Evolutionary conservation across 2,113 vertebrate species (phyloP), one percentile per base, ranked within the genome.

Genomic region (Hippocampus barbouri): DNA sequence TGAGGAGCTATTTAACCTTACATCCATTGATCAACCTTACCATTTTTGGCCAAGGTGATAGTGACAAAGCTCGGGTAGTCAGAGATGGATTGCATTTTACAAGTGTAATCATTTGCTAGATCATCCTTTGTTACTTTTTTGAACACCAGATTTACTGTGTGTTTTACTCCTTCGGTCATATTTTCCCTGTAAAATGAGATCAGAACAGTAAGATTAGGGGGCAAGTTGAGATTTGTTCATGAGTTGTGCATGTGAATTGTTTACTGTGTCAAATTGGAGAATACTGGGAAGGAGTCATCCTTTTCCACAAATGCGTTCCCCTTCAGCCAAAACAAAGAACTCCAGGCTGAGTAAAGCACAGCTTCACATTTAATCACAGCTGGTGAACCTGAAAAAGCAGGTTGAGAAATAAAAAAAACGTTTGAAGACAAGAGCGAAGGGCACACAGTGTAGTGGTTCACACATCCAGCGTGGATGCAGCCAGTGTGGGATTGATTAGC

Each of bases 331-430:
- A 38, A 76, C 8, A 84, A 1, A 0, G 9, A 6, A 40, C 73
- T 68, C 1, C 5, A 11, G 0, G 53, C 5, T 38, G 40, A 54
- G n/a, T 51, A 53, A 3, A 43, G 0, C 6, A 68, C 9, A 12
- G 69, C 79, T 73, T 34, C 18, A 8, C 89, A 91, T 21, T 61
- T 14, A 40, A 89, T 83, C 71, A 70, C 72, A 45, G 16, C 4
- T 0, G 14, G 3, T n/a, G 75, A 73, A 9, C 74, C 87, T 91
- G 27, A 8, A 81, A 68, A 68, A 76, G 57, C 5, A 25, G 16
- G 0, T 70, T 56, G 51, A 25, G 53, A 40, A 45, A 1, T 4
- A 16, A 23, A 23, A 34, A 59, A 51, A 20, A 51, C 0, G 0
- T 16, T 16, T 16, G 5, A 34, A 34, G 5, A 34, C 4, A 34